A percentile compares a stretch with the other conserved stretches of the same genome.
Conservation (phyloP, 2,888 invertebrate genomes). For the Himalopsyche anomala region DNA sequence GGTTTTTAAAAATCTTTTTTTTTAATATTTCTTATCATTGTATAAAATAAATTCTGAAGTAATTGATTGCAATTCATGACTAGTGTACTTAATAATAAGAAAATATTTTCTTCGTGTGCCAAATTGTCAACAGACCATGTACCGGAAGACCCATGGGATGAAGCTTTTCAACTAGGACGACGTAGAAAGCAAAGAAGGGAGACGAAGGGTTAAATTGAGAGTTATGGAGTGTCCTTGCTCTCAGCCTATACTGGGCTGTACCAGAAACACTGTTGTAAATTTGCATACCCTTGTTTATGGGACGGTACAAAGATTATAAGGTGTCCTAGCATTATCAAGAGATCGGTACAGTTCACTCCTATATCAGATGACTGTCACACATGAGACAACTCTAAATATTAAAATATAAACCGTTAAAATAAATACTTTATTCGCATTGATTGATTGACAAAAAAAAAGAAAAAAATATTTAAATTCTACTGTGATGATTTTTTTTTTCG, state of each 20-base stretch:
- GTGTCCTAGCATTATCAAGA: constrained; percentile 30
- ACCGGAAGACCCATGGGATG: background rate
- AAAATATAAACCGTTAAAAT: background rate
- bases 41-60: no score
- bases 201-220: constrained; percentile 46
- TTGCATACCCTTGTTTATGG: constrained; percentile 60
- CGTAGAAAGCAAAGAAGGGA: background rate
- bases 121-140: background rate
- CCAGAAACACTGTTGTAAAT: constrained; percentile 57
- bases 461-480: no score
- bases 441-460: no score
- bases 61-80: no score
- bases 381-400: background rate
- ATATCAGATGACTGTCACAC: background rate
- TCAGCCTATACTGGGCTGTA: constrained; percentile 34
- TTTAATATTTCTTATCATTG: no score
- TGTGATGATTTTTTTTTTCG: no score
- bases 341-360: background rate
- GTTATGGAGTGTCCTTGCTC: constrained; percentile 52
- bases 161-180: constrained; percentile 30
- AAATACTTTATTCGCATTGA: background rate
- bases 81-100: no score
- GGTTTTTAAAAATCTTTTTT: no score
- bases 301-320: constrained; percentile 54
- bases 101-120: background rate